These are phyloP conservation scores for Choloepus didactylus DNA, from an alignment of 2,797 vertebrate genomes.

Conservation along the genomic window DNA sequence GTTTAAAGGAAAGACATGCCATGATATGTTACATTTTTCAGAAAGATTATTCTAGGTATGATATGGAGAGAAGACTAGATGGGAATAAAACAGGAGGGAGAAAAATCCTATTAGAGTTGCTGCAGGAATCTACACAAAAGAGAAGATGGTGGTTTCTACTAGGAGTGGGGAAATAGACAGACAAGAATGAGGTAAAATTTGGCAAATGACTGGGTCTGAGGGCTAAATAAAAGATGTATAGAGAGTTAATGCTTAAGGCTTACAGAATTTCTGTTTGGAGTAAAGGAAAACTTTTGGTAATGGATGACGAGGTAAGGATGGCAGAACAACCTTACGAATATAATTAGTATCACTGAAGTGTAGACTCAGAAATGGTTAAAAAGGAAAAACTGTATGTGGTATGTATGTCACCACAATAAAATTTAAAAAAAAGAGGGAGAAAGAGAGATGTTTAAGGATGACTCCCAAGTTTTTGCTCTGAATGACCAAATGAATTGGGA, in stretches of 20 bases:
- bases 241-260: too few relatives aligned
- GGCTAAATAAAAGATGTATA: too few relatives aligned
- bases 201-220: neutral
- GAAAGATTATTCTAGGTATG: neutral
- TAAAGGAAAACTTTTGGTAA: too few relatives aligned
- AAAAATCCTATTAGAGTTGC: neutral
- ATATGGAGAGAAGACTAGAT: neutral
- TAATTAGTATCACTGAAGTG: too few relatives aligned
- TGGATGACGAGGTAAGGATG: too few relatives aligned
- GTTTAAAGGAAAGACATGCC: neutral
- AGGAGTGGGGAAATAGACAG: neutral
- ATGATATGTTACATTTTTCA: neutral
- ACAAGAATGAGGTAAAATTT: neutral
- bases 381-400: too few relatives aligned
- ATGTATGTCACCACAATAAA: too few relatives aligned
- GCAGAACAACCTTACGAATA: too few relatives aligned
- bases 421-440: too few relatives aligned
- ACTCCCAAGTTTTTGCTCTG: neutral
- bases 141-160: neutral
- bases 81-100: neutral
- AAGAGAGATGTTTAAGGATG: too few relatives aligned
- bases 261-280: too few relatives aligned
- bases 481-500: neutral
- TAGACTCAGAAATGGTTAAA: too few relatives aligned
- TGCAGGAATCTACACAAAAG: neutral